These are phyloP conservation scores for Amphipyra berbera DNA, from an alignment of 2,888 invertebrate genomes.

Conservation along the genomic window DNA sequence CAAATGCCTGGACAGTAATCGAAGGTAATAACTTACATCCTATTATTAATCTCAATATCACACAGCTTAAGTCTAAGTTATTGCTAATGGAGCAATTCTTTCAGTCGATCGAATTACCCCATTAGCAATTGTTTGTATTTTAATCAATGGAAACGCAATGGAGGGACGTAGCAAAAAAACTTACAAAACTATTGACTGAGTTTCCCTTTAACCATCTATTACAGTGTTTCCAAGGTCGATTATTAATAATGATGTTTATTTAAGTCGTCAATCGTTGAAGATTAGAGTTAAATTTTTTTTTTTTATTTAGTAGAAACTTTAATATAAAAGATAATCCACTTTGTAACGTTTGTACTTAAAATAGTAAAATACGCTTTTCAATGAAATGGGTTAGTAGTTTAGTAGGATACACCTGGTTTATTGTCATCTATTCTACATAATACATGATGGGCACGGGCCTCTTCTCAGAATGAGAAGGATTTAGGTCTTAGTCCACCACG, in stretches of 20 bases:
- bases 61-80: conserved; percentile 13
- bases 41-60: conserved; percentile 41
- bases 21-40: conserved; percentile 21
- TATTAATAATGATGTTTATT: conserved; percentile 13
- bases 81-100: too few species aligned
- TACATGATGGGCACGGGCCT: too few species aligned
- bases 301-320: conserved; percentile 11
- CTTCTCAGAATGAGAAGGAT: too few species aligned
- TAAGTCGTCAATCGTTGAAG: conserved; percentile 18
- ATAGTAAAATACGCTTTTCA: too few species aligned
- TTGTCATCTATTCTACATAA: too few species aligned
- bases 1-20: conserved; percentile 11
- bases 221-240: conserved; percentile 26
- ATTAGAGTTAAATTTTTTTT: conserved; percentile 2
- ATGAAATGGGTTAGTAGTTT: too few species aligned
- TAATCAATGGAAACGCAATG: not conserved
- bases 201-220: conserved; percentile 31
- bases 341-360: too few species aligned
- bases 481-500: too few species aligned
- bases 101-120: conserved; percentile 3
- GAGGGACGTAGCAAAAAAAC: not conserved
- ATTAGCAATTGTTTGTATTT: conserved; percentile 11
- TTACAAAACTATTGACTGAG: conserved; percentile 16
- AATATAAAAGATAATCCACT: too few species aligned
- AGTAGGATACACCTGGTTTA: too few species aligned